Conservation (phyloP, 2,888 invertebrate genomes). For the Platynereis dumerilii region DNA sequence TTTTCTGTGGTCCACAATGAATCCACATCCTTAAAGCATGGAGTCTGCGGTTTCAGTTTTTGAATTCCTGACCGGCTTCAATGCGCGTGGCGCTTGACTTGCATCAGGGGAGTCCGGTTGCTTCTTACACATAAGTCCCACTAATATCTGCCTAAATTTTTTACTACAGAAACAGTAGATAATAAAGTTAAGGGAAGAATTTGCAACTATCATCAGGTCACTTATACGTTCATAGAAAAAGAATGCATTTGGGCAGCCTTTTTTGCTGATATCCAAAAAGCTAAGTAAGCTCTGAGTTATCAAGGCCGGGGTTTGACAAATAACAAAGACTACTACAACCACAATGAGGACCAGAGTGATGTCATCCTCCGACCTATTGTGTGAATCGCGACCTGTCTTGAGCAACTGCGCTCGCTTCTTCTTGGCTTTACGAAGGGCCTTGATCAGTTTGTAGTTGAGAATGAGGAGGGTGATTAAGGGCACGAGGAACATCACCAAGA, state of each 20-base stretch:
- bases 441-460: constrained; percentile 38
- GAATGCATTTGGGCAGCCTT: constrained; percentile 35
- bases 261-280: constrained; percentile 8
- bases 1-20: no score
- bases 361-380: constrained; percentile 40
- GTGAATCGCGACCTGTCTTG: constrained; percentile 17
- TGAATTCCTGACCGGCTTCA: no score
- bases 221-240: constrained; percentile 42
- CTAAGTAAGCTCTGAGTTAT: constrained; percentile 38
- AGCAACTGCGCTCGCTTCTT: constrained; percentile 36
- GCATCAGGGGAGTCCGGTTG: constrained; percentile 11
- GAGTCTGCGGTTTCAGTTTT: no score
- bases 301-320: constrained; percentile 41
- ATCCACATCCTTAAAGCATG: no score
- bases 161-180: constrained; percentile 43
- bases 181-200: constrained; percentile 41
- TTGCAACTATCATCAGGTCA: constrained; percentile 40
- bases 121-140: constrained; percentile 31
- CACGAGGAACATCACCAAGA: constrained; percentile 38
- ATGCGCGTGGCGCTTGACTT: neutral
- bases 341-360: constrained; percentile 42
- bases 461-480: constrained; percentile 38
- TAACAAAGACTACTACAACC: constrained; percentile 42
- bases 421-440: constrained; percentile 36
- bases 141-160: constrained; percentile 37